phyloP scores from a whole-genome alignment of 2,888 invertebrate species.

The Ashinkailepas kermadecensis region DNA sequence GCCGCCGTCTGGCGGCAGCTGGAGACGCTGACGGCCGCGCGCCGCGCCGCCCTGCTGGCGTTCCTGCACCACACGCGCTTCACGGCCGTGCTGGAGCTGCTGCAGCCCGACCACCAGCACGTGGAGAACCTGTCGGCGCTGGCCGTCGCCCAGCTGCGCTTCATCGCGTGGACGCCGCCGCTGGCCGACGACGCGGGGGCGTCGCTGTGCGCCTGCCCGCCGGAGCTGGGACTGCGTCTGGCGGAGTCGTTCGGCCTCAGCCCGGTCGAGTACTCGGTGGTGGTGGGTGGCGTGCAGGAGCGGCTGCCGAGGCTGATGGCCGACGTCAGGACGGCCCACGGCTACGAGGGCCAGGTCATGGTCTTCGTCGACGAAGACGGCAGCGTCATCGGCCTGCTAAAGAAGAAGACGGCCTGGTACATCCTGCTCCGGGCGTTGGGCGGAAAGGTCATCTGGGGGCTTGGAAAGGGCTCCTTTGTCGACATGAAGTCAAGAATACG shows the following conservation, averaged over 20 bases:
- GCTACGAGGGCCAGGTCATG: slow-evolving; percentile 43
- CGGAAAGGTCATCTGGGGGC: slow-evolving; percentile 33
- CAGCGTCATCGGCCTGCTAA: slow-evolving; percentile 43
- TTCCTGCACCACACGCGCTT: slow-evolving; percentile 36
- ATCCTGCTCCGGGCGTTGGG: slow-evolving; percentile 37
- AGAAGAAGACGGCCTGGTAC: slow-evolving; percentile 46
- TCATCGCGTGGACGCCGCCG: slow-evolving; percentile 25
- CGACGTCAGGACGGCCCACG: slow-evolving; percentile 40
- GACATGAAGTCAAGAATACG: slow-evolving; percentile 34
- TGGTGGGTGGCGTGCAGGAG: slow-evolving; percentile 37
- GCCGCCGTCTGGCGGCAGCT: slow-evolving; percentile 38
- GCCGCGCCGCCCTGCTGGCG: slow-evolving; percentile 29
- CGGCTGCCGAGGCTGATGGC: slow-evolving; percentile 36
- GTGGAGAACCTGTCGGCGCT: slow-evolving; percentile 43
- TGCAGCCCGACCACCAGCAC: slow-evolving; percentile 44
- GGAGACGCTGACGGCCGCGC: slow-evolving; percentile 36
- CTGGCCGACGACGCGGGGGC: background rate
- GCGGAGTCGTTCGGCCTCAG: slow-evolving; percentile 31
- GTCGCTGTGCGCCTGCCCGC: slow-evolving; percentile 8
- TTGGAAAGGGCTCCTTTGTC: slow-evolving; percentile 34
- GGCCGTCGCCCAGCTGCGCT: slow-evolving; percentile 37
- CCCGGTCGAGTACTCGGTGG: slow-evolving; percentile 38
- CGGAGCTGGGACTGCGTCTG: slow-evolving; percentile 21
- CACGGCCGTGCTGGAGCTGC: slow-evolving; percentile 44
- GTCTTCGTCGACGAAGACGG: slow-evolving; percentile 41